Evolutionary conservation across 2,797 vertebrate species (phyloP).

Genomic region (Periophthalmus magnuspinnatus): DNA sequence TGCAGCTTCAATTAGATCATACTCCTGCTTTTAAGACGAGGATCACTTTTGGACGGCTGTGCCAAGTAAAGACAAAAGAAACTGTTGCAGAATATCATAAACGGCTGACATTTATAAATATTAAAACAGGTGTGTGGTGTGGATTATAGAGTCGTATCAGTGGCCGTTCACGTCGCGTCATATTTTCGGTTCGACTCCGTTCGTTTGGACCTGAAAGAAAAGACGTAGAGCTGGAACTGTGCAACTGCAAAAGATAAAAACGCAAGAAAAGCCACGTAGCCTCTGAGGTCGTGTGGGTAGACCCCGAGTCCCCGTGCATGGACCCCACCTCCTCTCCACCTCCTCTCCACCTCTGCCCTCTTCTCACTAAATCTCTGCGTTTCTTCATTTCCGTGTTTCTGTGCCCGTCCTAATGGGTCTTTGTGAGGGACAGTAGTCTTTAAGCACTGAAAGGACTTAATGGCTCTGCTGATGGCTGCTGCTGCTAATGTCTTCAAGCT

Average conservation of each 20-base stretch:
- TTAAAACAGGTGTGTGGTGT: not conserved
- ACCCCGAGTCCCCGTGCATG: slow-evolving; percentile 3
- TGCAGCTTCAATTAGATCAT: not conserved
- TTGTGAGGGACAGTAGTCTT: slow-evolving; percentile 65
- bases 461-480: slow-evolving; percentile 65
- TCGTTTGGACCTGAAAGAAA: not conserved
- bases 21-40: not conserved
- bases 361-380: slow-evolving; percentile 19
- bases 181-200: too few species aligned
- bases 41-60: not conserved
- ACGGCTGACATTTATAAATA: not conserved
- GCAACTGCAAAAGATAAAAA: not conserved
- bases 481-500: slow-evolving; percentile 69
- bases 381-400: slow-evolving; percentile 19
- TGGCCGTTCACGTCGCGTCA: too few species aligned
- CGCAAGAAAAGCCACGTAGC: not conserved
- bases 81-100: not conserved
- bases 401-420: slow-evolving; percentile 58
- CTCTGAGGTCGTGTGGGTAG: not conserved
- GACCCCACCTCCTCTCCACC: slow-evolving; percentile 17
- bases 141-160: not conserved
- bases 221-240: not conserved
- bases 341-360: slow-evolving; percentile 20
- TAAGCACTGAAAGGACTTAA: slow-evolving; percentile 62
- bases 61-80: slow-evolving; percentile 1